phyloP scores from a whole-genome alignment of 2,113 vertebrate genomes.

The Mirza zaza region DNA sequence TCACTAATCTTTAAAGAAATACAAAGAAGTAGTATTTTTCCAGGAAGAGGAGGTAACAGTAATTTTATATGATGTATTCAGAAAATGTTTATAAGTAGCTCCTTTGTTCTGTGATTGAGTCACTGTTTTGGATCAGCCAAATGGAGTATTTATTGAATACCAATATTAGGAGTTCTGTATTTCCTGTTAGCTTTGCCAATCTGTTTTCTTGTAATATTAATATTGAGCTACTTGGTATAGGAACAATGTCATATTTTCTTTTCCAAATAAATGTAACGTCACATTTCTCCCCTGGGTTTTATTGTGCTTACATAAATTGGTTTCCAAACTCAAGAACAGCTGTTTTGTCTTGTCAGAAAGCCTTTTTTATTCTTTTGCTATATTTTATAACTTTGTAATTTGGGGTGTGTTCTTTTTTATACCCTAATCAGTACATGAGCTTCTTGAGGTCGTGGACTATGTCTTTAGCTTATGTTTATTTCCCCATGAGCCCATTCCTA shows the following conservation, averaged over 20 bases:
- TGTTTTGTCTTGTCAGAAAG: neutral
- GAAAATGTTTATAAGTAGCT: conserved; percentile 50
- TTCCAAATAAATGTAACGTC: neutral
- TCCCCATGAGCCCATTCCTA: neutral
- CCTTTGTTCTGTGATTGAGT: conserved; percentile 55
- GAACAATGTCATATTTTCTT: conserved; percentile 17
- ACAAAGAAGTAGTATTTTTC: conserved; percentile 49
- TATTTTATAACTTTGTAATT: neutral
- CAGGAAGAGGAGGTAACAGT: neutral
- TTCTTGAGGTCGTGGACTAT: neutral
- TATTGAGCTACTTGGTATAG: neutral
- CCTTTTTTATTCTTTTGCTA: neutral
- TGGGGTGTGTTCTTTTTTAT: neutral
- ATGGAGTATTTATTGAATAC: conserved; percentile 34
- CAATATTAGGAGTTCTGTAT: neutral
- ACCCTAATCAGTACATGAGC: neutral
- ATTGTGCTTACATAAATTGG: neutral
- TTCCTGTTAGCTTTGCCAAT: neutral
- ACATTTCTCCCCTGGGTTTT: neutral
- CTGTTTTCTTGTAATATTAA: neutral
- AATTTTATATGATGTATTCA: conserved; percentile 50
- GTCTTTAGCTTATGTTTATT: neutral
- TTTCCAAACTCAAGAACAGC: neutral
- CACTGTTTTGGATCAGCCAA: conserved; percentile 45
- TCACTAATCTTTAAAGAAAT: conserved; percentile 53